Base-by-base conservation (phyloP, 2,797 vertebrate species). In the Gallinago nigripennis region DNA sequence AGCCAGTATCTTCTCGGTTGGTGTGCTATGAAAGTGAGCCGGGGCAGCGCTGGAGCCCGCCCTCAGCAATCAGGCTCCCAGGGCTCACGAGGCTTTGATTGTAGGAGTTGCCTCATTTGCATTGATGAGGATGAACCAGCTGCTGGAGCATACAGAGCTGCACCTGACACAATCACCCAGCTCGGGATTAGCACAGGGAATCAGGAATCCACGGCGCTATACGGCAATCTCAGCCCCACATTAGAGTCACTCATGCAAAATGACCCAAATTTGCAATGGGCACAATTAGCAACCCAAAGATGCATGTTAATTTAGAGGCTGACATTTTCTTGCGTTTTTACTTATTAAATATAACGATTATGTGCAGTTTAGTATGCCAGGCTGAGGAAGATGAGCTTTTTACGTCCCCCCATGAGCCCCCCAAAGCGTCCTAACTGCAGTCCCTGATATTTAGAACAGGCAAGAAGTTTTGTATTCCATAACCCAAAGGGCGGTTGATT, bases 101-200 rank as follows among this genome's bases (percentile, higher is more conserved):
- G 97, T 95, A 96, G 97, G 96, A 98, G 96, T 96, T 97, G 97
- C 97, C 98, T 98, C 96, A 98, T 99, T 99, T 99, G 98, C 98
- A 98, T 98, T 98, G 98, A 98, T 98, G 98, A 98, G 98, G 98
- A 97, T 95, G 96, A 97, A 94, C 93, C 97, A 98, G 97, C 97
- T 97, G 97, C 97, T 97, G 95, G 98, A 98, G 98, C 97, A 97
- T 64, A 91, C 94, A 96, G 97, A 94, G 84, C 93, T 97, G 96
- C 97, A 98, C 97, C 97, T 97, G 98, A 98, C 97, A 96, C 96
- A 97, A 97, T 97, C 97, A 96, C 95, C 6, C 88, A 94, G 96
- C 82, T 96, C 94, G 91, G 97, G 92, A 97, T 98, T 97, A 98
- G 97, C 88, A 56, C 71, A 31, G 95, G 97, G 97, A 97, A 96